phyloP scores from a whole-genome alignment of 2,888 invertebrate species.

The Pachydiplax longipennis region DNA sequence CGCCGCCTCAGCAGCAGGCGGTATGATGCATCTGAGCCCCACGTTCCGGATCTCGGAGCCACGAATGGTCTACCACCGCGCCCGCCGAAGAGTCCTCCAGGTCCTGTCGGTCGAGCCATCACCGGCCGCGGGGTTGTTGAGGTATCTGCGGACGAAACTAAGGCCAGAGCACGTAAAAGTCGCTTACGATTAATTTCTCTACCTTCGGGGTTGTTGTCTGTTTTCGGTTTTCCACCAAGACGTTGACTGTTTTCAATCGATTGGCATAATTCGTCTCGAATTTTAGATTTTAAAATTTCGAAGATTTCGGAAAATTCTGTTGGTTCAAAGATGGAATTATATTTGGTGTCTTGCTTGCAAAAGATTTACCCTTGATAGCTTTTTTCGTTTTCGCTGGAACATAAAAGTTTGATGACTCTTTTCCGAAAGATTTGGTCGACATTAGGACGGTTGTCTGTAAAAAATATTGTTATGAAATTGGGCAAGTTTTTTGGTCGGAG shows the following conservation, averaged over 20 bases:
- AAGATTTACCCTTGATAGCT: background rate
- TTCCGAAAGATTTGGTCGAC: background rate
- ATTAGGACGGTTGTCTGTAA: background rate
- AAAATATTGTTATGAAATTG: background rate
- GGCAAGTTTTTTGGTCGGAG: background rate
- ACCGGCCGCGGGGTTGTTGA: background rate
- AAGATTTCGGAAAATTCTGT: too few species aligned
- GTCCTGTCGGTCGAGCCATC: background rate
- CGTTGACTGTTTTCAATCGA: too few species aligned
- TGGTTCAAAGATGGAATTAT: too few species aligned
- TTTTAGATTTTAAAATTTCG: too few species aligned
- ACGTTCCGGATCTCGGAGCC: background rate
- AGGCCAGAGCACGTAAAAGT: background rate
- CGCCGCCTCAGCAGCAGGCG: slow-evolving; percentile 54
- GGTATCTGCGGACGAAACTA: background rate
- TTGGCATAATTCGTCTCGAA: too few species aligned
- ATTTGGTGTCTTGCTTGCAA: background rate
- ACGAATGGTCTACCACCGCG: background rate
- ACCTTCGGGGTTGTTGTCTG: background rate
- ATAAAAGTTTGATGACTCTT: background rate
- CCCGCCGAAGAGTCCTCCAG: background rate
- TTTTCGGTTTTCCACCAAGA: background rate
- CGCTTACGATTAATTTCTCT: background rate
- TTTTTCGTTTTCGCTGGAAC: background rate
- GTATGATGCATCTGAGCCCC: slow-evolving; percentile 15